Percentiles rank a stretch among this genome's conserved stretches.
phyloP scores from a whole-genome alignment of 1,140 invertebrate genomes.

The Gonioctena quinquepunctata region DNA sequence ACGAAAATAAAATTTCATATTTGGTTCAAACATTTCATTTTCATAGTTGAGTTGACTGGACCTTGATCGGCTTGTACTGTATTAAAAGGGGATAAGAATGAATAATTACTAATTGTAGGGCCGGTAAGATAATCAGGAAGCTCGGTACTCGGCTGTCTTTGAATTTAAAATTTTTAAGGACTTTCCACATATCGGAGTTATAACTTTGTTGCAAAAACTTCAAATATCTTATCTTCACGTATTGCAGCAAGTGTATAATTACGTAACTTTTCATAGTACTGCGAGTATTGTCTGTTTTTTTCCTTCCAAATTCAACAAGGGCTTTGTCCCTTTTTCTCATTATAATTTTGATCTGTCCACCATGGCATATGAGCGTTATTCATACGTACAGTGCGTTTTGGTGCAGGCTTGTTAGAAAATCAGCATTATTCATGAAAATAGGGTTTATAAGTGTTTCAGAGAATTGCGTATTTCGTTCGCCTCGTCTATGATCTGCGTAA shows the following conservation, averaged over 20 bases:
- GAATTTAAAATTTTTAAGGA: not conserved
- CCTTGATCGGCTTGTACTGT: no score
- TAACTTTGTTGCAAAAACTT: not conserved
- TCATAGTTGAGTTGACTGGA: not conserved
- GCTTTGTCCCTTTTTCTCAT: not conserved
- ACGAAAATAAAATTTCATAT: not conserved
- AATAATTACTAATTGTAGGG: not conserved
- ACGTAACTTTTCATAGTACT: not conserved
- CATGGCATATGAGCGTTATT: no score
- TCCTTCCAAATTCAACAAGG: not conserved
- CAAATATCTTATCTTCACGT: not conserved
- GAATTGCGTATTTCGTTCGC: not conserved
- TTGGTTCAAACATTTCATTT: not conserved
- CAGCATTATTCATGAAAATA: no score
- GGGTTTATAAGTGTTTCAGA: not conserved
- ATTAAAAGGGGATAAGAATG: no score
- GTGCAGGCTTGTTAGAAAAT: not conserved
- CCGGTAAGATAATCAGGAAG: not conserved
- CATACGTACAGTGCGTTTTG: no score
- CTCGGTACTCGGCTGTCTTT: no score
- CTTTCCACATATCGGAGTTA: not conserved
- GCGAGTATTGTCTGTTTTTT: not conserved
- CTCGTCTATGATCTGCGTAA: not conserved
- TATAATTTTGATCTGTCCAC: not conserved
- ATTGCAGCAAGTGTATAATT: no score